Percentiles rank a stretch among this genome's conserved stretches.
Conservation (phyloP, 2,888 invertebrate genomes). For the Netelia inedita region DNA sequence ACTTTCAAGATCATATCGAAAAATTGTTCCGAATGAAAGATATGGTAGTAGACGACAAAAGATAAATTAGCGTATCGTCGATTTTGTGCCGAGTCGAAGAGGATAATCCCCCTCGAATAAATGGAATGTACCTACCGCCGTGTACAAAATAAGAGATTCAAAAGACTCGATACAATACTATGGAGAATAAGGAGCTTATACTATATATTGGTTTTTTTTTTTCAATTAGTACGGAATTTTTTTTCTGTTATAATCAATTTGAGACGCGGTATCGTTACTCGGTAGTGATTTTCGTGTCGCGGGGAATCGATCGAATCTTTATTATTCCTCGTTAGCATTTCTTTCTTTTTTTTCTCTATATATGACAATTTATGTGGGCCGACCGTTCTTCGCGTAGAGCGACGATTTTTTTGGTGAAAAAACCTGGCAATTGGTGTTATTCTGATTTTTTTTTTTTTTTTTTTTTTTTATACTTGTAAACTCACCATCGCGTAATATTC, state of each 20-base stretch:
- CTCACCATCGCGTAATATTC: constrained; percentile 45
- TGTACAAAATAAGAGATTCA: constrained; percentile 78
- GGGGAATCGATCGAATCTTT: constrained; percentile 37
- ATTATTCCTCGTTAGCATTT: constrained; percentile 42
- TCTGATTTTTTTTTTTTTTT: constrained; percentile 26
- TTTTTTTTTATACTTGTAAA: constrained; percentile 18
- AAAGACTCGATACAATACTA: constrained; percentile 78
- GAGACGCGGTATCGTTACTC: constrained; percentile 64
- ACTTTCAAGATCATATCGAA: no score
- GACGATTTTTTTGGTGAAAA: constrained; percentile 29
- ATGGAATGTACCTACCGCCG: constrained; percentile 75
- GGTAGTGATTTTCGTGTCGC: constrained; percentile 43
- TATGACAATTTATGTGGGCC: constrained; percentile 67
- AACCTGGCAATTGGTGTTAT: constrained; percentile 46
- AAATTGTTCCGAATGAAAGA: background rate
- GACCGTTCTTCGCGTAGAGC: constrained; percentile 61
- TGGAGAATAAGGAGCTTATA: constrained; percentile 77
- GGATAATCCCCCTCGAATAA: constrained; percentile 54
- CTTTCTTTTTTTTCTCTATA: constrained; percentile 37
- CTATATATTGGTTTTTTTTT: constrained; percentile 71
- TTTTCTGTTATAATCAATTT: constrained; percentile 60
- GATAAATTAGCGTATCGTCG: constrained; percentile 19
- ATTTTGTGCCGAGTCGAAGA: constrained; percentile 49
- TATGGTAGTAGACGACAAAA: background rate
- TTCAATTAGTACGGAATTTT: constrained; percentile 55